Base-by-base conservation (phyloP, 2,888 invertebrate genomes). In the Caenorhabditis panamensis region DNA sequence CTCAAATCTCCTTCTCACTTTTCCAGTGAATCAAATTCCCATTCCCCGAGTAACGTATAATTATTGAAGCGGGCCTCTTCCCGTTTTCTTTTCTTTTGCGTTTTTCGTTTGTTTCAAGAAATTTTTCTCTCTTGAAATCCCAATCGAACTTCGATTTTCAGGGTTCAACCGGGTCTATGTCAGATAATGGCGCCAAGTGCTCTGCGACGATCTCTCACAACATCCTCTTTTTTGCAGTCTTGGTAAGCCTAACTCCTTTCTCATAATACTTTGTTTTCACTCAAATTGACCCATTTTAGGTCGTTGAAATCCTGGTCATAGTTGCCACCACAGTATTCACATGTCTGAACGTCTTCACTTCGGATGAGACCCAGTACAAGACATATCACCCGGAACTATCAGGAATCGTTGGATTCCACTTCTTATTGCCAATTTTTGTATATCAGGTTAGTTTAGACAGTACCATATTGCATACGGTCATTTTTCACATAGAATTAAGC, bases 121-220 rank as follows among this genome's bases (percentile, higher is more conserved):
- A n/a, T n/a, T n/a, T n/a, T n/a, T n/a, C n/a, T n/a, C n/a, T n/a
- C n/a, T n/a, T n/a, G n/a, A n/a, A n/a, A 62, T 31, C 31, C 31
- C 31, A n/a, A n/a, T 31, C 31, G 9, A 31, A 31, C 9, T 31
- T 31, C 9, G 4, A 31, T 28, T 61, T 76, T 2, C 11, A 76
- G 67, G 59, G 75, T 66, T 18, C 73, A 68, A 68, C 69, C 71
- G 71, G 66, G 78, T 78, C 67, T 78, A 78, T 78, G 78, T 59
- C 66, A 72, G 78, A 69, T 58, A 53, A 71, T 66, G 78, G 36
- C 37, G 47, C 31, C 36, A 66, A 53, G 31, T 66, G 64, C 37
- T 59, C 59, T 13, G 31, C 71, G 16, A 61, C 66, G 3, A 28
- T 71, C 28, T 49, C 71, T 11, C 51, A 78, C 8, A 71, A 78